phyloP scores from a whole-genome alignment of 2,888 invertebrate species.

The Lamproptera curius region DNA sequence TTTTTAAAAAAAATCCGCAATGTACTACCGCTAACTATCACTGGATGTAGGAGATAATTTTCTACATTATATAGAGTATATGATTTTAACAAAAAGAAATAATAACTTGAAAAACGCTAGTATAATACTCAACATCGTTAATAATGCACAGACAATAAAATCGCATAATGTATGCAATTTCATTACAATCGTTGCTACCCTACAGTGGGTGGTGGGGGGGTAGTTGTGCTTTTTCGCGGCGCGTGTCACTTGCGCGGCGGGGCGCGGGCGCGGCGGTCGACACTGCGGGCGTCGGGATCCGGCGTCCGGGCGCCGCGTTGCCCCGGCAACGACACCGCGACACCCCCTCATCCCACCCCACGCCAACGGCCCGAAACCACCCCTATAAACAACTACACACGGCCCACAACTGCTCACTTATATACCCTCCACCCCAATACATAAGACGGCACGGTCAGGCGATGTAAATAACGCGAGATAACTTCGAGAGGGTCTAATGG shows the following conservation, averaged over 20 bases:
- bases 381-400: conserved; percentile 49
- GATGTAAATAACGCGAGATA: conserved; percentile 77
- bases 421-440: conserved; percentile 60
- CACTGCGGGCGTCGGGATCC: conserved; percentile 80
- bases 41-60: background rate
- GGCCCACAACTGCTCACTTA: conserved; percentile 58
- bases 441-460: conserved; percentile 76
- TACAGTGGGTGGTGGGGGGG: conserved; percentile 46
- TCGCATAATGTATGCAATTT: background rate
- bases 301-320: conserved; percentile 79
- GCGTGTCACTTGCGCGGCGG: conserved; percentile 75
- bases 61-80: background rate
- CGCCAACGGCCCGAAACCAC: conserved; percentile 41
- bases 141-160: background rate
- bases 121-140: background rate
- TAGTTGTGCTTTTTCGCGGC: conserved; percentile 76
- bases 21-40: background rate
- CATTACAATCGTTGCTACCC: conserved; percentile 29
- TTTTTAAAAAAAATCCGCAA: background rate
- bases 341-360: conserved; percentile 44
- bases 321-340: conserved; percentile 79
- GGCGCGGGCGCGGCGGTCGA: conserved; percentile 70
- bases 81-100: background rate
- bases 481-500: conserved; percentile 75
- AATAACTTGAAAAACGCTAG: background rate